phyloP scores from a whole-genome alignment of 23 tunicate genomes.

The Corella eumyota region DNA sequence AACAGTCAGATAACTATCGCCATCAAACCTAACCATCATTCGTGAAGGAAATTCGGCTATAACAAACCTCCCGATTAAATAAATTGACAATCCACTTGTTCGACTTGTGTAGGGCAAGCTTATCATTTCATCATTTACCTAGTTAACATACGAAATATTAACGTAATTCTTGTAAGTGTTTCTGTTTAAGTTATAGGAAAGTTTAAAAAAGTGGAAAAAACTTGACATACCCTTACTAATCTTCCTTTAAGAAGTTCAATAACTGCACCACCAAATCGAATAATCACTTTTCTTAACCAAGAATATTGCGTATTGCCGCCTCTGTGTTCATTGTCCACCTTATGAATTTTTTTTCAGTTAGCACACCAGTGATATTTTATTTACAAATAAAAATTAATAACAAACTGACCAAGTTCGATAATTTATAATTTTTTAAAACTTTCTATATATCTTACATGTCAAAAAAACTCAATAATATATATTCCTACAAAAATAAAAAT shows the following conservation, averaged over 20 bases:
- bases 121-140: constrained; percentile 16
- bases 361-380: no score
- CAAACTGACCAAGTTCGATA: no score
- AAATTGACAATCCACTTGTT: not conserved
- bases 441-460: no score
- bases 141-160: not conserved
- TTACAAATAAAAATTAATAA: no score
- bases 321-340: constrained; percentile 33
- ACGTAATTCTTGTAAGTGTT: not conserved
- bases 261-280: constrained; percentile 4
- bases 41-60: constrained; percentile 3
- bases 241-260: constrained; percentile 25
- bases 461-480: no score
- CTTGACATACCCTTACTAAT: constrained; percentile 2
- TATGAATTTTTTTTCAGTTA: no score
- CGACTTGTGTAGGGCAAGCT: constrained; percentile 1
- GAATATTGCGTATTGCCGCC: constrained; percentile 19
- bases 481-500: no score
- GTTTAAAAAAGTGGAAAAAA: not conserved
- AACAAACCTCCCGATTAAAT: constrained; percentile 5
- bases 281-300: constrained; percentile 9
- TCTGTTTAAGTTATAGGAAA: not conserved
- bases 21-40: constrained; percentile 20
- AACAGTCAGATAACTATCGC: constrained; percentile 20
- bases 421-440: no score